A percentile compares a stretch with the other conserved stretches of the same genome.
Evolutionary conservation across 2,888 invertebrate species (phyloP).

Genomic region (Apodemia hepburni): DNA sequence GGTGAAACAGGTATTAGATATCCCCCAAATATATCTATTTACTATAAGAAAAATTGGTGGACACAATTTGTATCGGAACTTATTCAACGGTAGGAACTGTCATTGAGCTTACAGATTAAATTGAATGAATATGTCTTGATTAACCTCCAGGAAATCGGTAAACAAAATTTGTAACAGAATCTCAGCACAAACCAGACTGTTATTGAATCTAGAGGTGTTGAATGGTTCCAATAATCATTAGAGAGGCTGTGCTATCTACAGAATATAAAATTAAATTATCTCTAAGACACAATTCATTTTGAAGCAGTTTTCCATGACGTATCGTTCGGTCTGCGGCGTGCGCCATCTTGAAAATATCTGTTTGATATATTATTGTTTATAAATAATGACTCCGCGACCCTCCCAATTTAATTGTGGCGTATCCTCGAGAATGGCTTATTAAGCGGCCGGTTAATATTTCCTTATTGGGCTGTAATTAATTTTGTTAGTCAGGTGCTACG

Average conservation of each 20-base stretch:
- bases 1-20: too few relatives aligned
- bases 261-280: conserved; percentile 11
- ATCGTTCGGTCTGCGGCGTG: conserved; percentile 55
- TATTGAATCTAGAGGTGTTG: too few relatives aligned
- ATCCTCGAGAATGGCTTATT: conserved; percentile 75
- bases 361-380: conserved; percentile 80
- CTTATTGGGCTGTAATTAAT: conserved; percentile 77
- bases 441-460: conserved; percentile 77
- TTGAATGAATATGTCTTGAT: too few relatives aligned
- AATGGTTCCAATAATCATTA: background rate
- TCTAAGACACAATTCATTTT: conserved; percentile 4
- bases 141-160: too few relatives aligned
- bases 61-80: too few relatives aligned
- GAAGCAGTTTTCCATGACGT: conserved; percentile 40
- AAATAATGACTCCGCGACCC: conserved; percentile 73
- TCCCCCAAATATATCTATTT: too few relatives aligned
- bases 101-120: too few relatives aligned
- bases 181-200: too few relatives aligned
- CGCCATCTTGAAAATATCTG: conserved; percentile 77
- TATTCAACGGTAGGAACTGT: too few relatives aligned
- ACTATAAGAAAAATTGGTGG: too few relatives aligned
- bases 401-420: conserved; percentile 77
- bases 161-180: too few relatives aligned
- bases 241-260: background rate
- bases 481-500: conserved; percentile 75